Evolutionary conservation across 2,888 invertebrate species (phyloP).

Genomic region (Thereva unica): DNA sequence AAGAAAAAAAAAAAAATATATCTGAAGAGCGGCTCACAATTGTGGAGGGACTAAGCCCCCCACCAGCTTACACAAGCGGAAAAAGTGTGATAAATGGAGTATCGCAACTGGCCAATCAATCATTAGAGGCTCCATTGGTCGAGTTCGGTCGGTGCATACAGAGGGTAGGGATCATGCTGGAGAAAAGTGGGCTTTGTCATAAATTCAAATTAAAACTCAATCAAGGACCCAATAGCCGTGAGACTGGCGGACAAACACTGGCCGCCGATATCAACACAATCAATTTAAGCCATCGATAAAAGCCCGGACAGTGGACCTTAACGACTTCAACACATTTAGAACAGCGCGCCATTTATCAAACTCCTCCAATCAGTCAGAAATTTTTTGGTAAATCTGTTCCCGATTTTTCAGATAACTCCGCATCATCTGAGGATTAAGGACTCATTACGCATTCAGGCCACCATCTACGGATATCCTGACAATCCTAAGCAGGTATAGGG

Average conservation of each 20-base stretch:
- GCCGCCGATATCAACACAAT: background rate
- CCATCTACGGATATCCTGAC: conserved; percentile 35
- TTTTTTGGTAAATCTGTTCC: background rate
- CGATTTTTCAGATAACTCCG: background rate
- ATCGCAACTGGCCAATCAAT: conserved; percentile 27
- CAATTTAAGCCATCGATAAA: background rate
- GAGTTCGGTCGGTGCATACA: background rate
- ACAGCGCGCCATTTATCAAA: background rate
- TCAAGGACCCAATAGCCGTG: conserved; percentile 30
- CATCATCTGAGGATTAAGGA: conserved; percentile 3
- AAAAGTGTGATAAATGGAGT: conserved; percentile 25
- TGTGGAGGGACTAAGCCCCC: background rate
- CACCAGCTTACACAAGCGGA: no score
- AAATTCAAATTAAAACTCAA: conserved; percentile 34
- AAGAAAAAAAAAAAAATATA: background rate
- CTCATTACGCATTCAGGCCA: conserved; percentile 34
- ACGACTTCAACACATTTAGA: conserved; percentile 6
- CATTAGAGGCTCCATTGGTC: conserved; percentile 26
- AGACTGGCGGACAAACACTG: conserved; percentile 18
- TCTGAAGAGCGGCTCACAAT: background rate
- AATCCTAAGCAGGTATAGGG: conserved; percentile 27
- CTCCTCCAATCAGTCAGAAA: conserved; percentile 17
- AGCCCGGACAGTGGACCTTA: background rate
- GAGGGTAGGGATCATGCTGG: conserved; percentile 16
- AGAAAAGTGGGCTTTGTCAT: conserved; percentile 30